Base-by-base conservation (phyloP, 2,797 vertebrate species). In the Rachycentron canadum region DNA sequence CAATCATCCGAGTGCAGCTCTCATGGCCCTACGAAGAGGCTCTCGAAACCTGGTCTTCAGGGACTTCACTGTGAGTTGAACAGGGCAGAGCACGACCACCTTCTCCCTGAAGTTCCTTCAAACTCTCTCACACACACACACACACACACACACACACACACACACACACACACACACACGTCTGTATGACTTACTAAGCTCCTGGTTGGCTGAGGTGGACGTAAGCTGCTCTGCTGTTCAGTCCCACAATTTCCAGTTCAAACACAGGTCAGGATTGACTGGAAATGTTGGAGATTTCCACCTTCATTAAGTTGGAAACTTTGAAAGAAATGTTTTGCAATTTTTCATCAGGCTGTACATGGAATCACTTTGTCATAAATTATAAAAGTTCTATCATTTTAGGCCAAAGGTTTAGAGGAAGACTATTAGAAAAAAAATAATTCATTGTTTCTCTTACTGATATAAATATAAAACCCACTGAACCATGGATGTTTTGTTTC, bases 21-120 rank as follows among this genome's bases (percentile, higher is more conserved):
- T 99, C 71, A 99, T 99, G 98, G 98, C 98, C 79, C 95, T 99
- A 25, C 96, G 98, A 81, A 96, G 98, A 88, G 98, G 98, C 92
- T 99, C 98, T 73, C 96, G 98, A 89, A 99, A 99, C 94, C 96
- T 99, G 84, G 97, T 98, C 95, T 99, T 99, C 96, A 97, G 97
- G 96, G 98, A 99, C 94, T 99, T 98, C 92, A 99, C 98, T 90
- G 98, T 99, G 90, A 97, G 98, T 95, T 81, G 3, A 61, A 23
- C 17, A 8, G 19, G 49, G 16, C 23, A 36, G 28, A 50, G 14
- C 19, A 1, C 1, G 0, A 4, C 19, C 25, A 25, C 43, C 5
- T 68, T 52, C 65, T 50, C 19, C n/a, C 25, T 1, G 5, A 38
- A 25, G 50, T 53, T 65, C 23, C 5, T 6, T 25, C 9, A 11